Evolutionary conservation across 2,797 vertebrate species (phyloP), one percentile per base, ranked within the genome.

Genomic region (Sylvia borin): DNA sequence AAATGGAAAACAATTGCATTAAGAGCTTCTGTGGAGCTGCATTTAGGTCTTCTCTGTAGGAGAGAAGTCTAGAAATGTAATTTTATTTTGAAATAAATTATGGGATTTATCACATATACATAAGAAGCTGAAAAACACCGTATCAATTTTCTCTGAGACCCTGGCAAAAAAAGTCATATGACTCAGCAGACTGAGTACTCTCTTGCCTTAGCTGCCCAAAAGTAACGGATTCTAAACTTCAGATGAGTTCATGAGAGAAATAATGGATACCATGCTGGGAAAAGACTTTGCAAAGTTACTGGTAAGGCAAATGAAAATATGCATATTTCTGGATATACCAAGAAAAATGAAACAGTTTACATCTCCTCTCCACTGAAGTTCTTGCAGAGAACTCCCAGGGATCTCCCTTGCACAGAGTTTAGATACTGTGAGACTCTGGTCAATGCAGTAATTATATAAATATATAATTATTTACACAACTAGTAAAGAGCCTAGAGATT

Each of bases 1-100:
- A 71, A 92, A 74, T 80, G 72, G 57, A 90, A 93, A 92, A 64
- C 75, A 85, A 92, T 61, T 71, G 42, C 45, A 73, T 76, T 67
- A 60, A 86, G 13, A 88, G 71, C 55, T 82, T 85, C 87, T 5
- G 12, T 11, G 21, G 40, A 82, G 60, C 67, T 79, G 43, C 32
- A 60, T 86, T 95, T 79, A 85, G n/a, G 34, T 77, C n/a, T 82
- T 55, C 72, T 75, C 92, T 82, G 60, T 38, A 47, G 40, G 51
- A 72, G 0, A 45, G 16, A 48, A 61, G 22, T 18, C 36, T 84
- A 60, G 34, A 84, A 91, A 66, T 24, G n/a, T 16, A 53, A 73
- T 73, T 91, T 92, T 75, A 45, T 58, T 86, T 89, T 70, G 21
- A 89, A 90, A 71, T 57, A 83, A 85, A 85, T 72, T 2, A 60